Evolutionary conservation across 1,140 invertebrate species (phyloP).

Genomic region (Calliphora vicina): DNA sequence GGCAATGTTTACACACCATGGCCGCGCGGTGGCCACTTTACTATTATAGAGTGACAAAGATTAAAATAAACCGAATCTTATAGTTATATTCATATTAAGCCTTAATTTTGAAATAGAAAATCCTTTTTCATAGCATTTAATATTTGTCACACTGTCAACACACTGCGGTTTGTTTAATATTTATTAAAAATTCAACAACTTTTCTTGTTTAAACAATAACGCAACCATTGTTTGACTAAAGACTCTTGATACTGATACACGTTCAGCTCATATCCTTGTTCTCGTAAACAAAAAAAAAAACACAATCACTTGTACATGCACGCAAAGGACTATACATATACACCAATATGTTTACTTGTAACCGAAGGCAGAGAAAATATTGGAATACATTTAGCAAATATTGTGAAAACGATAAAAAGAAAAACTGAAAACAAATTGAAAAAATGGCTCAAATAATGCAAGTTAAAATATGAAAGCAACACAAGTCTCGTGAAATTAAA

Average conservation of each 20-base stretch:
- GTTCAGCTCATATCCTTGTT: neutral
- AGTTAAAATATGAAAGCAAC: neutral
- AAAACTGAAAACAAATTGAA: neutral
- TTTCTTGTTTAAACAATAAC: neutral
- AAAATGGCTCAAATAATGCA: neutral
- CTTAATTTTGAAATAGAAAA: neutral
- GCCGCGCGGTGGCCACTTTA: too few relatives aligned
- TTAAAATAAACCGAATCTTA: too few relatives aligned
- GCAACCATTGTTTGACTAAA: neutral
- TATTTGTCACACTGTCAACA: neutral
- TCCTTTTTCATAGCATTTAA: too few relatives aligned
- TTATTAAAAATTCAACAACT: neutral
- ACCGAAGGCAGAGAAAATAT: neutral
- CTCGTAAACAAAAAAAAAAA: neutral
- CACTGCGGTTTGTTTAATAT: neutral
- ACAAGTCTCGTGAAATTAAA: neutral
- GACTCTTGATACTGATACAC: neutral
- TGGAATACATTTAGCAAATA: neutral
- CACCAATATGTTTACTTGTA: neutral
- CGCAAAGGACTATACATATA: neutral
- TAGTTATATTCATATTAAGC: too few relatives aligned
- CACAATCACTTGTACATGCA: too few relatives aligned
- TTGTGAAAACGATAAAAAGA: neutral
- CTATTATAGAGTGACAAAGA: too few relatives aligned
- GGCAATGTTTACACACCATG: too few relatives aligned